A percentile compares a stretch with the other conserved stretches of the same genome.
Evolutionary conservation across 2,113 vertebrate genomes (phyloP).

Genomic region (Mesitornis unicolor): DNA sequence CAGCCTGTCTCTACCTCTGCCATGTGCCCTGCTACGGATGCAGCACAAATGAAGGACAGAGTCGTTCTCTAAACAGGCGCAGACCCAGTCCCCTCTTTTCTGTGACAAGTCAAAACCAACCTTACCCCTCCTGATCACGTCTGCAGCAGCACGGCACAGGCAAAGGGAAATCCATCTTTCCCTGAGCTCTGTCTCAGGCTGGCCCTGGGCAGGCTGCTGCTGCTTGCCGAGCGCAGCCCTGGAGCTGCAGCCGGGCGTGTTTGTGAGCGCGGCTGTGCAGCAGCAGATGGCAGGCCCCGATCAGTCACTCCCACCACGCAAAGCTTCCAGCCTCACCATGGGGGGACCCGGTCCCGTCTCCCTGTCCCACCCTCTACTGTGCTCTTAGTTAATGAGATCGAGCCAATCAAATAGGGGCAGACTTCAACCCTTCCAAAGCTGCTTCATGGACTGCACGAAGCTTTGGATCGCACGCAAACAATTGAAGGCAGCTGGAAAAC

Average conservation of each 20-base stretch:
- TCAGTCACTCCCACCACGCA: not conserved
- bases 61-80: not conserved
- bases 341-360: not conserved
- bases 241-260: not conserved
- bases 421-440: not conserved
- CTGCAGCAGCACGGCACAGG: not conserved
- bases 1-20: not conserved
- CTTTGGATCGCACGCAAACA: not conserved
- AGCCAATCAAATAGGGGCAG: not conserved
- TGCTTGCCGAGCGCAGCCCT: not conserved
- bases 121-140: too few relatives aligned
- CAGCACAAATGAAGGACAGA: not conserved
- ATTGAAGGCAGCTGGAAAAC: not conserved
- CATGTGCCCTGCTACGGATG: not conserved
- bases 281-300: not conserved
- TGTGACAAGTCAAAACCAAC: not conserved
- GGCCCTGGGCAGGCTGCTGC: not conserved
- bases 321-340: not conserved
- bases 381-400: not conserved
- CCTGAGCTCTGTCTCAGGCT: not conserved
- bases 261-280: not conserved
- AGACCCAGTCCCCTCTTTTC: not conserved
- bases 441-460: not conserved
- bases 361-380: not conserved
- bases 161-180: too few relatives aligned